A percentile compares a stretch with the other conserved stretches of the same genome.
phyloP scores from a whole-genome alignment of 2,113 vertebrate genomes.

The Motacilla tschutschensis region DNA sequence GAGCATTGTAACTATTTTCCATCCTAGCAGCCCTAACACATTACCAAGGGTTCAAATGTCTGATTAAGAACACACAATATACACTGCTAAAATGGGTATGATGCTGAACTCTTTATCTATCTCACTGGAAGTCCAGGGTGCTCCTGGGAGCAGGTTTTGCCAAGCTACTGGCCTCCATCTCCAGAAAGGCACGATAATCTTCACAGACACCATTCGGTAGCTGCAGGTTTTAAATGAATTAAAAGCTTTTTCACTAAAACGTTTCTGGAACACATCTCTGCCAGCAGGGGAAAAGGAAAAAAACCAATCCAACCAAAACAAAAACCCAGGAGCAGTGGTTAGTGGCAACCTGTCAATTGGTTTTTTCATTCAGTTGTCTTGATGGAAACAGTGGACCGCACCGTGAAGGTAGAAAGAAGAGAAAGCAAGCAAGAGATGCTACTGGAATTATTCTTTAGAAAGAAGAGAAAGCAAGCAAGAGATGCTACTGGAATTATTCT shows the following conservation, averaged over 20 bases:
- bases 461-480: not conserved
- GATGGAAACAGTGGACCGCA: not conserved
- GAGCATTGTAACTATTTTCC: not conserved
- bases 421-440: not conserved
- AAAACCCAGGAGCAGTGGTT: not conserved
- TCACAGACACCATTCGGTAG: slow-evolving; percentile 24
- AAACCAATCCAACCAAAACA: not conserved
- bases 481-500: not conserved
- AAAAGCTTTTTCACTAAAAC: slow-evolving; percentile 54
- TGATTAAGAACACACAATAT: not conserved
- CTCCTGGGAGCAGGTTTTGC: slow-evolving; percentile 46
- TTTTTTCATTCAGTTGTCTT: not conserved
- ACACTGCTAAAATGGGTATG: not conserved
- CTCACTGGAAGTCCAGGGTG: slow-evolving; percentile 27
- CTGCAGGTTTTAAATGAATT: slow-evolving; percentile 56
- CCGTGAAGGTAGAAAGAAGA: not conserved
- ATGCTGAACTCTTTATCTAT: not conserved
- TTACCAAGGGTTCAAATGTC: not conserved
- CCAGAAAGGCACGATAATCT: slow-evolving; percentile 44
- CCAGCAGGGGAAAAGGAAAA: not conserved
- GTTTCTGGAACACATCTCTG: slow-evolving; percentile 28
- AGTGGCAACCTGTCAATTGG: not conserved
- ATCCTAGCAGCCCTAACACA: not conserved
- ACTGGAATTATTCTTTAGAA: too few species aligned
- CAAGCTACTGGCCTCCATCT: slow-evolving; percentile 54